phyloP scores from a whole-genome alignment of 2,888 invertebrate species.

The Limnephilus marmoratus region DNA sequence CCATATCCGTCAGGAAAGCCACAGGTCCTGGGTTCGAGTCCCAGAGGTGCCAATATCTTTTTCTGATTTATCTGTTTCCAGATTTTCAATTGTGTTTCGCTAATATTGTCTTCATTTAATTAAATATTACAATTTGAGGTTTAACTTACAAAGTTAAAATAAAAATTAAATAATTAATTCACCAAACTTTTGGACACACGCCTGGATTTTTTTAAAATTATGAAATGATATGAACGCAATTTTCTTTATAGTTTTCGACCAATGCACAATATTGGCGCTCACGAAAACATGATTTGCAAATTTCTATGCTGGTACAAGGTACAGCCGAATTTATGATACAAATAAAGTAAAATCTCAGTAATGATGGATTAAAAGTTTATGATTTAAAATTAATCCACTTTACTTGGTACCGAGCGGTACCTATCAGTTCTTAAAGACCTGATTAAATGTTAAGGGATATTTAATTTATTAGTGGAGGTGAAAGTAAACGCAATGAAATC shows the following conservation, averaged over 20 bases:
- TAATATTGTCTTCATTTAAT: too few relatives aligned
- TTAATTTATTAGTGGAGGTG: neutral
- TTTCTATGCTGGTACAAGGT: neutral
- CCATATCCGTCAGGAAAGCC: too few relatives aligned
- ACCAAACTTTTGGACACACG: too few relatives aligned
- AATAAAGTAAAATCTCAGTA: neutral
- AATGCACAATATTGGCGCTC: neutral
- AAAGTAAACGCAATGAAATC: neutral
- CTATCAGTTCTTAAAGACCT: neutral
- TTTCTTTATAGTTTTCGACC: neutral
- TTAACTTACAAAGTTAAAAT: too few relatives aligned
- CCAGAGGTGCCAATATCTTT: too few relatives aligned
- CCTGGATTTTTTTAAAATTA: too few relatives aligned
- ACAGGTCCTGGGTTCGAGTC: too few relatives aligned
- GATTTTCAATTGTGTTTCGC: too few relatives aligned
- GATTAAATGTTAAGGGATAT: neutral
- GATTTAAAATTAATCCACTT: neutral
- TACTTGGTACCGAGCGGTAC: neutral
- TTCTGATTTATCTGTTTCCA: too few relatives aligned
- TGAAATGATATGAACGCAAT: neutral
- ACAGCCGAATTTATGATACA: constrained; percentile 2
- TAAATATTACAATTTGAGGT: too few relatives aligned
- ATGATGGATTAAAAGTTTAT: neutral
- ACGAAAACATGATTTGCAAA: constrained; percentile 45
- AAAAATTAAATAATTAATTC: too few relatives aligned